These are phyloP conservation scores for Tachyglossus aculeatus DNA, from an alignment of 2,797 vertebrate genomes.

Conservation along the genomic window DNA sequence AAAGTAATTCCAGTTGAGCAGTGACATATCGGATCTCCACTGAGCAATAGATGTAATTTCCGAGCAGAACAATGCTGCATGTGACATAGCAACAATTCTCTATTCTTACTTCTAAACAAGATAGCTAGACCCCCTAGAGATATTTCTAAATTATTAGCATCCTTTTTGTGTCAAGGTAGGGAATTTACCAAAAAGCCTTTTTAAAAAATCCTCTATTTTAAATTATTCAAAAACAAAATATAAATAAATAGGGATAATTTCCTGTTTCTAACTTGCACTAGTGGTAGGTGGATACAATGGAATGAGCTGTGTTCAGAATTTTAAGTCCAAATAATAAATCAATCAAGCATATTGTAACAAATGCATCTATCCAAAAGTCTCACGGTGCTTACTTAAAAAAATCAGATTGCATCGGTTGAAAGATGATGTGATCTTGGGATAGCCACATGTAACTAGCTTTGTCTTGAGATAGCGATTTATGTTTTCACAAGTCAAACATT, in stretches of 20 bases:
- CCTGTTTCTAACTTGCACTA: neutral
- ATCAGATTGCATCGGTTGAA: neutral
- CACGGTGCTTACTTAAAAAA: neutral
- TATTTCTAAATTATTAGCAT: neutral
- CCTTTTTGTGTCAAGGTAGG: constrained; percentile 6
- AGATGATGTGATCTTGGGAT: neutral
- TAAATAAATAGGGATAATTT: neutral
- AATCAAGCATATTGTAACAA: neutral
- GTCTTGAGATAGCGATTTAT: constrained; percentile 11
- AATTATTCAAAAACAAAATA: too few species aligned
- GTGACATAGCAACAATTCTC: neutral
- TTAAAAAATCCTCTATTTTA: too few species aligned
- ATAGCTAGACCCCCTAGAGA: neutral
- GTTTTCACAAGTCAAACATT: constrained; percentile 1
- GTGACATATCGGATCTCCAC: neutral
- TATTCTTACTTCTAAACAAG: neutral
- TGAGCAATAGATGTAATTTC: constrained; percentile 4
- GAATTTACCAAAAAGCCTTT: neutral
- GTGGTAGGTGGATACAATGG: neutral
- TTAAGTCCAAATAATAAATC: constrained; percentile 18
- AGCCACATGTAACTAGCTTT: neutral
- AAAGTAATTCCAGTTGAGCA: neutral
- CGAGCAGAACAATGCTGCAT: neutral
- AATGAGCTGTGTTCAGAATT: neutral
- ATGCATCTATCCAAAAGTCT: neutral